Evolutionary conservation across 2,113 vertebrate genomes (phyloP).

Genomic region (Cettia cetti): DNA sequence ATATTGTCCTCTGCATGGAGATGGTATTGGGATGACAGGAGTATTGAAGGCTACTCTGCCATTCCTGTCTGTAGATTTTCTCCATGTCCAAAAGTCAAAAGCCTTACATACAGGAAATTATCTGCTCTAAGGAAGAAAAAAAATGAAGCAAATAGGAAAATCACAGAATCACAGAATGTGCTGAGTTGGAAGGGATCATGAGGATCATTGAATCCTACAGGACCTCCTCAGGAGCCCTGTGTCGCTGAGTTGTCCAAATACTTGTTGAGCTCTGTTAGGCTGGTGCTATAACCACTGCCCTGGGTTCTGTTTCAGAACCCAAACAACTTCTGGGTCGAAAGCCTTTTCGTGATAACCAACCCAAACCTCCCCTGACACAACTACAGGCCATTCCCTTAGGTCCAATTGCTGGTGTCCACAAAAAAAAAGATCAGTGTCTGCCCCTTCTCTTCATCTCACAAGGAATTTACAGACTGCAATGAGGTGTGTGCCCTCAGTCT

Average conservation of each 20-base stretch:
- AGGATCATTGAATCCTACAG: background rate
- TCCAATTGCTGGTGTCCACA: background rate
- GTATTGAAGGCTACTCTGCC: background rate
- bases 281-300: background rate
- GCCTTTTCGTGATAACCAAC: background rate
- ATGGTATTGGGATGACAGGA: background rate
- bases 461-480: background rate
- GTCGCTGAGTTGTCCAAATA: background rate
- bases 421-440: background rate
- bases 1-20: background rate
- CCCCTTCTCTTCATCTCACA: background rate
- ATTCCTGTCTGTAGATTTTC: background rate
- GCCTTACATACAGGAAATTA: background rate
- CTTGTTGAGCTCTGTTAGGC: background rate
- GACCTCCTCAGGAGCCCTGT: background rate
- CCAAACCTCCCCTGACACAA: background rate
- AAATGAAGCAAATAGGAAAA: background rate
- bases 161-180: background rate
- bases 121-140: background rate
- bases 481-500: background rate
- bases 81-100: background rate
- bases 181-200: background rate
- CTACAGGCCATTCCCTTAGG: background rate
- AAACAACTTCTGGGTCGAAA: background rate
- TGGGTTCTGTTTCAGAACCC: background rate